Evolutionary conservation across 2,113 vertebrate species (phyloP), one percentile per base, ranked within the genome.

Genomic region (Atractosteus spatula): DNA sequence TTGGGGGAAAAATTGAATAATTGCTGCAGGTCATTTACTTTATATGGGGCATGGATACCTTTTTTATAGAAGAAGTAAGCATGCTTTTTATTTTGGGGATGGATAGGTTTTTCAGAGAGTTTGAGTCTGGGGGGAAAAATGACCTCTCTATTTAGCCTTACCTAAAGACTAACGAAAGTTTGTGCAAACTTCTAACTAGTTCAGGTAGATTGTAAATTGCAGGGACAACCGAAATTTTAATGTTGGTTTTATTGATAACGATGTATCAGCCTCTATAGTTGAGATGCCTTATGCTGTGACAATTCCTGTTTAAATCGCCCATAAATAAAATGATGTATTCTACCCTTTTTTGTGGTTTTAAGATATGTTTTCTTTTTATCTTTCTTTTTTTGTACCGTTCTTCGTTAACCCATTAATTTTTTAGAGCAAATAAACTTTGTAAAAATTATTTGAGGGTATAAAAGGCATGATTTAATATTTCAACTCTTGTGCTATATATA

Each of bases 271-370:
- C 51, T 62, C n/a, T 74, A 75, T 76, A 84, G 77, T 82, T 76
- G 72, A 78, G 81, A 89, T 89, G 87, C 88, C 88, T 91, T 90
- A 84, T 90, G 88, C 88, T 89, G 85, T 88, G 86, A 89, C 87
- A 86, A 89, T 86, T 84, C 67, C 74, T 80, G 76, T 84, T 84
- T 85, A 72, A 84, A 85, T 85, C 81, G 78, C 71, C 75, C 82
- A 75, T 83, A 84, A 86, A 77, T 82, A 84, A 74, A 88, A 80
- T 81, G 76, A 79, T 81, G 76, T 84, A 82, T 81, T 82, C 71
- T 79, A 72, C 47, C 79, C 77, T 84, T 83, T 76, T 74, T 79
- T 83, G 75, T 73, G 71, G 78, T 59, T 84, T 82, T 79, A 79
- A 78, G 81, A 79, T 78, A 83, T 80, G 80, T 65, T 84, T 51